Evolutionary conservation across 2,113 vertebrate species (phyloP).

Genomic region (Cygnus buccinator): DNA sequence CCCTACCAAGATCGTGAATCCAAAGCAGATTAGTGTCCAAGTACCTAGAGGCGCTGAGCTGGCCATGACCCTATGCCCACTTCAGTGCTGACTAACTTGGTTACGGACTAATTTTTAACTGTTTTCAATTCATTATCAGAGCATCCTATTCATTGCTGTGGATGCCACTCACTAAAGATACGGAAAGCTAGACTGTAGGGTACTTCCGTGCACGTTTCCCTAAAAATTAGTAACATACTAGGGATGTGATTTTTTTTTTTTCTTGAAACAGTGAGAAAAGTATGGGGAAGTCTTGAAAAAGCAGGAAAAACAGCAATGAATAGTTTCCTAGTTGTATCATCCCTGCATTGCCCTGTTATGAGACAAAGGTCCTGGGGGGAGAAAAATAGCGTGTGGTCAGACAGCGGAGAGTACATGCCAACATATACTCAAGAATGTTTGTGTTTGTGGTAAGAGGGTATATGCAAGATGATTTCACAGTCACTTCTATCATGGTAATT

Average conservation of each 20-base stretch:
- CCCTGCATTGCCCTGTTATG: background rate
- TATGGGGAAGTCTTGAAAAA: accelerated
- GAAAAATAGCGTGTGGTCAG: background rate
- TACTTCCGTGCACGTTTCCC: background rate
- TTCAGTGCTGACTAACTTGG: background rate
- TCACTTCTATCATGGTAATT: background rate
- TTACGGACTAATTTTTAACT: background rate
- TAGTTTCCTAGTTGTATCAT: background rate
- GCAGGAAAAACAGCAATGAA: background rate
- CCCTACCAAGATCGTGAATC: background rate
- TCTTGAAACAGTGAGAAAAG: background rate
- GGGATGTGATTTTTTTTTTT: background rate
- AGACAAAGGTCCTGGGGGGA: background rate
- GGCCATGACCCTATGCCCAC: background rate
- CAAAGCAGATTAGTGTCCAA: background rate
- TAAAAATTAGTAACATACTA: background rate
- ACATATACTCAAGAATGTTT: background rate
- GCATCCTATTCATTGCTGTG: background rate
- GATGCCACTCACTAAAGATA: background rate
- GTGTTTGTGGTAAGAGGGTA: background rate
- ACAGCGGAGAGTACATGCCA: background rate
- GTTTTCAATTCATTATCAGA: background rate
- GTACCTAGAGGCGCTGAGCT: background rate
- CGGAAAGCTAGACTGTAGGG: background rate
- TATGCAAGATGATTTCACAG: background rate